Evolutionary conservation across 2,888 invertebrate genomes (phyloP), one percentile per base, ranked within the genome.

Genomic region (Eilema sororculum): DNA sequence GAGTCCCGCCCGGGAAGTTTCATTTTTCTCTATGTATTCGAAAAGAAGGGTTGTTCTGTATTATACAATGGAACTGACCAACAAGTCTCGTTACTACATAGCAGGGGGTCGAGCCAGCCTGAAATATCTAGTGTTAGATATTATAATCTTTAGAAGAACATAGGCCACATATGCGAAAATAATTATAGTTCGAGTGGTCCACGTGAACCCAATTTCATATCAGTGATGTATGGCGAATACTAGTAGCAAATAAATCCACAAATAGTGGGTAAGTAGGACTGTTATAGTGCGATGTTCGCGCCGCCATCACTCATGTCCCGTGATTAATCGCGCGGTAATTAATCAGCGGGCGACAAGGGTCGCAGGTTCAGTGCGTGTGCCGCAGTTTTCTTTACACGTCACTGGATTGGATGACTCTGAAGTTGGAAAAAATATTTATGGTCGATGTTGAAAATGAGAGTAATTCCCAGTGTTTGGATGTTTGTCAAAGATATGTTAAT

Each of bases 251-350:
- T 37, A 57, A 58, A 28, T 24, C 25, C 22, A 58, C n/a, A 58
- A 58, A 58, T 25, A 24, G 58, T n/a, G n/a, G n/a, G n/a, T 59
- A 24, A 24, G 20, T 41, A 63, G 24, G 61, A 62, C 56, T 66
- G 24, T 58, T 67, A 71, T 20, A 67, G 30, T 24, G 24, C 56
- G 22, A n/a, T 52, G 69, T 69, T 22, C 56, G 30, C 33, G 80
- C 64, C 70, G 16, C 71, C 65, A 73, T 80, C 82, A 74, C 61
- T 82, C 79, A 79, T 71, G 71, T 65, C 16, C 72, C 13, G 28
- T 82, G 82, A 79, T 82, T 82, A 82, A 79, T 79, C 41, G 77
- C 58, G 28, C 64, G 10, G 79, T 82, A 74, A 79, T 79, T 82
- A 79, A 81, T 79, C 82, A 79, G 65, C 57, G 63, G 46, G 63